Evolutionary conservation across 2,113 vertebrate species (phyloP).

Genomic region (Cepphus grylle): DNA sequence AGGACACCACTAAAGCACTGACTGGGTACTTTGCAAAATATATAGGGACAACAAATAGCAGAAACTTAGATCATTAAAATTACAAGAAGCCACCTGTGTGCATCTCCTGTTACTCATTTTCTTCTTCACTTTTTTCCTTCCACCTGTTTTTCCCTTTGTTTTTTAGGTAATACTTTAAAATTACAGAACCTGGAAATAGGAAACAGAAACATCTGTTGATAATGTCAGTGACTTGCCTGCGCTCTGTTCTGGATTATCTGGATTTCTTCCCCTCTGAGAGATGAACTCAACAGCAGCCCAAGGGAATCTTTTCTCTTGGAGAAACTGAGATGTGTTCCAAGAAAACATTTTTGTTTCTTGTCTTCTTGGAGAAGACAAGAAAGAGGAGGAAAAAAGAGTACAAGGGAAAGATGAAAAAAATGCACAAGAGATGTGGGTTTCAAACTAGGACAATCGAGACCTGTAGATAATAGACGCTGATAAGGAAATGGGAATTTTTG

Average conservation of each 20-base stretch:
- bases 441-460: background rate
- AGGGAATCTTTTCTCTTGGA: background rate
- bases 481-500: background rate
- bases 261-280: constrained; percentile 14
- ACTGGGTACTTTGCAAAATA: background rate
- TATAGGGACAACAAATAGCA: background rate
- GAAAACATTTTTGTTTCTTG: background rate
- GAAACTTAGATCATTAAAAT: background rate
- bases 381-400: background rate
- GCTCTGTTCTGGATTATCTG: constrained; percentile 18
- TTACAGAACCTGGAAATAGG: background rate
- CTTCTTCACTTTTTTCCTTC: background rate
- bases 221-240: background rate
- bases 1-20: background rate
- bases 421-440: background rate
- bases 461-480: background rate
- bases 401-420: background rate
- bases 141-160: background rate
- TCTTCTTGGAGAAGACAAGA: background rate
- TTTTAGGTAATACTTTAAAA: background rate
- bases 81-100: background rate
- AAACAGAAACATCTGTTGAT: constrained; percentile 37
- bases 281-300: background rate
- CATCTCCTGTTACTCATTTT: background rate
- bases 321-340: background rate